A percentile compares a stretch with the other conserved stretches of the same genome.
These are phyloP conservation scores for Actenoides lindsayi DNA, from an alignment of 2,113 vertebrate species.

Conservation along the genomic window DNA sequence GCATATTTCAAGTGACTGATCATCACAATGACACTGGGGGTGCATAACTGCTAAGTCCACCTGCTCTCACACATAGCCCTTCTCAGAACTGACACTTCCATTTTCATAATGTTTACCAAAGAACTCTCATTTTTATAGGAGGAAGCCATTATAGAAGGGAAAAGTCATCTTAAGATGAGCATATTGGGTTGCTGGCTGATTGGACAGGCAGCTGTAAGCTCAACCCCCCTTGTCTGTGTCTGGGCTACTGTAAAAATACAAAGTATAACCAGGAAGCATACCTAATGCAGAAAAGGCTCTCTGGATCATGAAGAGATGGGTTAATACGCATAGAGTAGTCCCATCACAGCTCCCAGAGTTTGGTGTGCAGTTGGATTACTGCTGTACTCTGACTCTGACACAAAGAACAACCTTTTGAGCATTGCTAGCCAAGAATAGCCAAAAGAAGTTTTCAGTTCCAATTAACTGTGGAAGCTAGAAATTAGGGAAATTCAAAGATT, in stretches of 20 bases:
- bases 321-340: neutral
- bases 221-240: fast-evolving
- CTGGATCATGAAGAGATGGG: neutral
- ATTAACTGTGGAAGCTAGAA: neutral
- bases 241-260: neutral
- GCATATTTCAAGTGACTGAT: neutral
- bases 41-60: neutral
- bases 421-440: neutral
- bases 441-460: neutral
- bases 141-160: neutral
- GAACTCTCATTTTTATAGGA: neutral
- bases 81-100: neutral
- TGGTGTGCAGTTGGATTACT: neutral
- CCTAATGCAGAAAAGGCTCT: neutral
- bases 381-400: neutral
- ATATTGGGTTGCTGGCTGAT: neutral
- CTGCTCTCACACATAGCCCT: neutral
- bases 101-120: neutral
- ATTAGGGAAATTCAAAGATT: neutral
- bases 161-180: neutral
- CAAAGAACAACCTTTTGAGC: neutral
- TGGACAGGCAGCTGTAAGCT: neutral
- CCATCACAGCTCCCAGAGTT: neutral
- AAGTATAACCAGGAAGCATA: neutral
- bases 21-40: neutral